Evolutionary conservation across 1,140 invertebrate species (phyloP), one percentile per base, ranked within the genome.

Genomic region (Cydia splendana): DNA sequence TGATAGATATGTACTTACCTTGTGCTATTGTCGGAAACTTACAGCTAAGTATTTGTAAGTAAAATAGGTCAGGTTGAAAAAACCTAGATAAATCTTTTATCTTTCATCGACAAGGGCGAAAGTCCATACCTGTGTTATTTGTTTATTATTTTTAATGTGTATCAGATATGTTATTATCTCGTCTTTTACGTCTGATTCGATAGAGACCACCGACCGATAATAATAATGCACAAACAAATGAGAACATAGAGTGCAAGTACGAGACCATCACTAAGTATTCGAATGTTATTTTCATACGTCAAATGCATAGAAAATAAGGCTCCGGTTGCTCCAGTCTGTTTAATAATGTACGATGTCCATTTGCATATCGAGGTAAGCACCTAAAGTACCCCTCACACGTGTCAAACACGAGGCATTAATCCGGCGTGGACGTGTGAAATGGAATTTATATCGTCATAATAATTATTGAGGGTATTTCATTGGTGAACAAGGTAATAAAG

Each of bases 401-500:
- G 57, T 62, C 57, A 24, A 62, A 62, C 57, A 24, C 57, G 20
- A 62, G 57, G 57, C 57, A 20, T 62, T 62, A 62, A 62, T 24
- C 20, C 57, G 12, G 9, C 57, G 6, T 62, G 18, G 9, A 24
- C 57, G 57, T 24, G 20, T 62, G 18, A 62, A 62, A 24, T 62
- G 6, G 20, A 62, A 62, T 20, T 62, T 24, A 62, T 24, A 3
- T 62, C 20, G n/a, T 62, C 1, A n/a, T 53, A 2, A 15, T 48
- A 13, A 48, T 48, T 15, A 48, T 12, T 4, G 7, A 48, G 45
- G 45, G 12, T 48, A 48, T 48, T 13, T 15, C 12, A 48, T 48
- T 15, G 12, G 13, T 48, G 45, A 48, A 48, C 45, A 48, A 48
- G 45, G 45, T 48, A 48, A 48, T 48, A 48, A 48, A 48, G 13